These are phyloP conservation scores for Discoglossus pictus DNA, from an alignment of 2,797 vertebrate species.

Conservation along the genomic window DNA sequence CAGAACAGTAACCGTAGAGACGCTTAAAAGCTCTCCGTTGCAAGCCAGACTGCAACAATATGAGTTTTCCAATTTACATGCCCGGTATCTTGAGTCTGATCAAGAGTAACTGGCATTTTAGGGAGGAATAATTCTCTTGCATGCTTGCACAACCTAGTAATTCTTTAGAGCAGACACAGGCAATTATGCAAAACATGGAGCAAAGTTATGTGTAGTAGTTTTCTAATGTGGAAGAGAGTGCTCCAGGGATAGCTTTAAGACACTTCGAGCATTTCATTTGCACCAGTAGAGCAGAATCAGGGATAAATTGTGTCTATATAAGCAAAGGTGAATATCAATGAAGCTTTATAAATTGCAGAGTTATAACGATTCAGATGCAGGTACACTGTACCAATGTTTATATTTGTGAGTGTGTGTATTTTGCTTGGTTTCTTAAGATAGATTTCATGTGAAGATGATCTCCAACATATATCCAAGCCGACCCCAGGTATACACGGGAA, in stretches of 20 bases:
- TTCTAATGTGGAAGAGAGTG: not conserved
- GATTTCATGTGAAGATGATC: too few relatives aligned
- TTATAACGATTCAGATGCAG: too few relatives aligned
- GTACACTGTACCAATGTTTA: too few relatives aligned
- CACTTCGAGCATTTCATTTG: constrained; percentile 50
- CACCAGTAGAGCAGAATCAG: constrained; percentile 41
- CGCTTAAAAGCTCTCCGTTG: constrained; percentile 37
- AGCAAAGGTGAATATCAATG: constrained; percentile 36
- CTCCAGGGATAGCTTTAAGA: not conserved
- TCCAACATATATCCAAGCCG: too few relatives aligned
- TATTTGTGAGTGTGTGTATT: too few relatives aligned
- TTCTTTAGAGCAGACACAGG: constrained; percentile 42
- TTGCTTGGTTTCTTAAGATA: too few relatives aligned
- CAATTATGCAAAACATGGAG: constrained; percentile 46
- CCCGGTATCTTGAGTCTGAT: constrained; percentile 38
- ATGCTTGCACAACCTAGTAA: constrained; percentile 44
- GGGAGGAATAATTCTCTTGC: constrained; percentile 46
- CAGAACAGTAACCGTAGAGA: constrained; percentile 36
- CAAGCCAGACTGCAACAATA: constrained; percentile 31
- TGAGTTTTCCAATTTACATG: constrained; percentile 37
- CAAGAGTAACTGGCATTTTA: constrained; percentile 49
- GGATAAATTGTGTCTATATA: constrained; percentile 34
- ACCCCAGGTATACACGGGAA: not conserved
- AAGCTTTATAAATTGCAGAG: constrained; percentile 6
- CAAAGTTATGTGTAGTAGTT: constrained; percentile 18